Conservation (phyloP, 2,797 vertebrate species). For the Vespertilio murinus region DNA sequence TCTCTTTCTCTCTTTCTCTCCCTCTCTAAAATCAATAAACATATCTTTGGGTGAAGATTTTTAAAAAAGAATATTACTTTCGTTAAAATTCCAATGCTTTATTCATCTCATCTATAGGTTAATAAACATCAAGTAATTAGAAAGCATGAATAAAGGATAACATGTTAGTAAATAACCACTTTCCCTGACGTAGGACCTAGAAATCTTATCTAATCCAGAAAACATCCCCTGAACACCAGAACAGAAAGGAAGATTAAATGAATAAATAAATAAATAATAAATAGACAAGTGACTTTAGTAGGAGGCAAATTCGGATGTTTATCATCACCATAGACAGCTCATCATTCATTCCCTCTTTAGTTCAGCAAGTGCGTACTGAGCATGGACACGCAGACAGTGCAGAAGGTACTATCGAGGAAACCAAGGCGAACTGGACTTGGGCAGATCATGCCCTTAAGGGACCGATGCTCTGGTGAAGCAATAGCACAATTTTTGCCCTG, state of each 20-base stretch:
- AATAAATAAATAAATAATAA: background rate
- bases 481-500: background rate
- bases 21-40: background rate
- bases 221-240: background rate
- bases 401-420: background rate
- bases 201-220: background rate
- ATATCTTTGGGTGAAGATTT: background rate
- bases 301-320: background rate
- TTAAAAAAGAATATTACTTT: background rate
- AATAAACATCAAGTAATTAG: background rate
- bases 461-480: background rate
- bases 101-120: background rate
- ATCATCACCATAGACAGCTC: background rate
- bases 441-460: background rate
- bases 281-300: background rate
- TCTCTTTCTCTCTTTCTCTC: background rate
- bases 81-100: background rate
- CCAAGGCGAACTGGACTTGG: background rate
- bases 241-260: background rate
- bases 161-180: background rate
- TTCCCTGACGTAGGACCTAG: background rate
- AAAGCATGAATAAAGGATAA: background rate
- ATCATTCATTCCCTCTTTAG: background rate
- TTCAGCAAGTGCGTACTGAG: background rate
- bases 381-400: background rate